phyloP scores from a whole-genome alignment of 2,888 invertebrate genomes.

The Mythimna vitellina region DNA sequence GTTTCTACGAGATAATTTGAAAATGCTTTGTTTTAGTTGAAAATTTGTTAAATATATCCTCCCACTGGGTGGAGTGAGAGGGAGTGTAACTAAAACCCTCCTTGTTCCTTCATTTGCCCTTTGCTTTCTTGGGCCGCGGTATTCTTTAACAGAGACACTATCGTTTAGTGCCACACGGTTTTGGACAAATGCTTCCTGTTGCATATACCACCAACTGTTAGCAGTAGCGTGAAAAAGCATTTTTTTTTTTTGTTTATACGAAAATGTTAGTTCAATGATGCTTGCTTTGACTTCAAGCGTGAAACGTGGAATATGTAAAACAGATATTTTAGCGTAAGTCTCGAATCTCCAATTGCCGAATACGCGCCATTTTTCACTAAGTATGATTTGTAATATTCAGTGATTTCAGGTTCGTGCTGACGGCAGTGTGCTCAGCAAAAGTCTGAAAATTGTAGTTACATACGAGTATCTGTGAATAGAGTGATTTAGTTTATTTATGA shows the following conservation, averaged over 20 bases:
- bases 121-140: too few species aligned
- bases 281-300: background rate
- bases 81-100: too few species aligned
- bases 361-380: background rate
- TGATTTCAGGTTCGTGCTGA: slow-evolving; percentile 17
- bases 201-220: background rate
- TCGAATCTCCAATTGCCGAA: slow-evolving; percentile 3
- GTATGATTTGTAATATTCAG: background rate
- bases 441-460: slow-evolving; percentile 8
- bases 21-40: too few species aligned
- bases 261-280: background rate
- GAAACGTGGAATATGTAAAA: background rate
- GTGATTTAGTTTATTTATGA: slow-evolving; percentile 26
- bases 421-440: slow-evolving; percentile 1
- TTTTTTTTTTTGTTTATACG: background rate
- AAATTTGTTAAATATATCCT: too few species aligned
- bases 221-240: too few species aligned
- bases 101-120: too few species aligned
- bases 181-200: too few species aligned
- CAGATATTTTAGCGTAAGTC: background rate
- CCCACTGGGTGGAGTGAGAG: too few species aligned
- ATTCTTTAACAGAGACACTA: background rate
- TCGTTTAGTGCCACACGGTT: background rate
- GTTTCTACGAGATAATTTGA: background rate
- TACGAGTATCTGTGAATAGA: background rate